phyloP scores from a whole-genome alignment of 2,888 invertebrate species.

The Euplagia quadripunctaria region DNA sequence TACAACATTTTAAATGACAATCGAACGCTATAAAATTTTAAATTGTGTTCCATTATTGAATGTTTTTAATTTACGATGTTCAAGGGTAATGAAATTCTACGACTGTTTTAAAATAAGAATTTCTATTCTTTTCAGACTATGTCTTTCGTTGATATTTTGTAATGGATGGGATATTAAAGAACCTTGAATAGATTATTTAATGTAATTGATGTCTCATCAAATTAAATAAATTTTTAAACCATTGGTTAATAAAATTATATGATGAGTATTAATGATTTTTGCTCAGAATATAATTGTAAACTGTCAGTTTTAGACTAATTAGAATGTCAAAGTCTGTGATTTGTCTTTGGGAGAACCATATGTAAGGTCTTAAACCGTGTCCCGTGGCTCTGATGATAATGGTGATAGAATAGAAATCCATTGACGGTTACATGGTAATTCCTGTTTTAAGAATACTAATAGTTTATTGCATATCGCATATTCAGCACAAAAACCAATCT shows the following conservation, averaged over 20 bases:
- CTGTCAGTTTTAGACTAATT: too few relatives aligned
- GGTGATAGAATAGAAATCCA: too few relatives aligned
- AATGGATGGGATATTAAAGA: neutral
- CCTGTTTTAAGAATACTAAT: too few relatives aligned
- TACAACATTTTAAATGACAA: constrained; percentile 36
- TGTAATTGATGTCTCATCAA: neutral
- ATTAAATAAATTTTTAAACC: neutral
- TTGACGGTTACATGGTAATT: too few relatives aligned
- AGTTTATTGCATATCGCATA: too few relatives aligned
- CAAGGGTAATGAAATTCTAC: constrained; percentile 16
- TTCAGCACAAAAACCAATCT: too few relatives aligned
- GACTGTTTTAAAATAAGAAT: constrained; percentile 14
- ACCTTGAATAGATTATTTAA: neutral
- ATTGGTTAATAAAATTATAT: neutral
- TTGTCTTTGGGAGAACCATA: too few relatives aligned
- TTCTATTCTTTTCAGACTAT: neutral
- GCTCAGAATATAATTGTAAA: too few relatives aligned
- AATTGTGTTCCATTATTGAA: constrained; percentile 36
- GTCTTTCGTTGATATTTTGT: neutral
- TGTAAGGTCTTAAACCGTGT: too few relatives aligned
- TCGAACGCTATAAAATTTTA: constrained; percentile 21
- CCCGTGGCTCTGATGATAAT: too few relatives aligned
- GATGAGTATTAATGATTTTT: neutral
- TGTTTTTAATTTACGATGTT: constrained; percentile 17
- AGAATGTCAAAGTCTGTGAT: too few relatives aligned